Conservation (phyloP, 2,113 vertebrate species). For the Stercorarius parasiticus region DNA sequence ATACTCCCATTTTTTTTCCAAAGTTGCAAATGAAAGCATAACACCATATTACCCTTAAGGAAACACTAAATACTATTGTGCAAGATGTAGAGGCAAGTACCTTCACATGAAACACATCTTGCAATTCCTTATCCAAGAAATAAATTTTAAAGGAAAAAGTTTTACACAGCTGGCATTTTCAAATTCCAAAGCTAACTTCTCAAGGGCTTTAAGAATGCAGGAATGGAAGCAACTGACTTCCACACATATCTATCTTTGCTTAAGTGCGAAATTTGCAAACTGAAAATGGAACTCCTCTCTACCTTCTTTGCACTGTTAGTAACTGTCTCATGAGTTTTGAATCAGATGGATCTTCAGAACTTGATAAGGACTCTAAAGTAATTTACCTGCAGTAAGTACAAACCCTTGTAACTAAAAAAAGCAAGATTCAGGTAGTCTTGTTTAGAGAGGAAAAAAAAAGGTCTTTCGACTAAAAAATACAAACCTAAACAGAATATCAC, state of each 20-base stretch:
- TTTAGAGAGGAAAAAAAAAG: not conserved
- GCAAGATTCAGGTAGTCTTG: not conserved
- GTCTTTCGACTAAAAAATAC: not conserved
- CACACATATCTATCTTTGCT: not conserved
- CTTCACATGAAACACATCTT: not conserved
- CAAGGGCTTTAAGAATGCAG: not conserved
- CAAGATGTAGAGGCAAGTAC: not conserved
- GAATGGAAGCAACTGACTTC: not conserved
- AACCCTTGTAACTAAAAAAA: not conserved
- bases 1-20: not conserved
- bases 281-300: not conserved
- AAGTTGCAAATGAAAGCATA: not conserved
- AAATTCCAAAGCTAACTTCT: not conserved
- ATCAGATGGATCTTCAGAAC: not conserved
- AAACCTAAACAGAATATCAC: not conserved
- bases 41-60: fast-evolving
- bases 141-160: not conserved
- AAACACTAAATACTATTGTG: not conserved
- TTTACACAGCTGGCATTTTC: not conserved
- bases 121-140: not conserved
- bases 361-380: not conserved
- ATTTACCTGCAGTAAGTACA: not conserved
- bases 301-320: not conserved
- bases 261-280: not conserved
- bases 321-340: not conserved